Percentiles rank a stretch among this genome's conserved stretches.
Evolutionary conservation across 2,888 invertebrate species (phyloP).

Genomic region (Lepidonotus clava): DNA sequence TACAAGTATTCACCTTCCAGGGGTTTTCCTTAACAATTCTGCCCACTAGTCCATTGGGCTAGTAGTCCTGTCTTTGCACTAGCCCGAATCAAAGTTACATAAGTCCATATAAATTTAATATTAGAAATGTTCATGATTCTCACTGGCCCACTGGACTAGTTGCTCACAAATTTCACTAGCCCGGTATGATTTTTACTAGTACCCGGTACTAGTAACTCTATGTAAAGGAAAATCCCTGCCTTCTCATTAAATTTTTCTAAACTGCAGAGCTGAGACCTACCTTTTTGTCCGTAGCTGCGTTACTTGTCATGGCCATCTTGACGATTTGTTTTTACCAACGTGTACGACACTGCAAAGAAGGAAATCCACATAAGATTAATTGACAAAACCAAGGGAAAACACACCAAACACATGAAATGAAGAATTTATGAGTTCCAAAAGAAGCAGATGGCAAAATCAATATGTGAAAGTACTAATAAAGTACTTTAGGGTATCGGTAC

Average conservation of each 20-base stretch:
- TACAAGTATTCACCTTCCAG: no score
- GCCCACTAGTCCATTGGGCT: no score
- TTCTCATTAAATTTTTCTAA: background rate
- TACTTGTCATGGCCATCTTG: slow-evolving; percentile 16
- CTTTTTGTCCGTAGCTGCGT: slow-evolving; percentile 39
- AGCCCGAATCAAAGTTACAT: background rate
- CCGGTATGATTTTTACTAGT: background rate
- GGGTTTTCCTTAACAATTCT: no score
- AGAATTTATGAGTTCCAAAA: no score
- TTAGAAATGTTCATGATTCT: background rate
- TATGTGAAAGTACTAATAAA: no score
- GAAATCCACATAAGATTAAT: no score
- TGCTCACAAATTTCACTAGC: background rate
- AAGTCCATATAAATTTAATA: background rate
- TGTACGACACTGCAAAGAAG: background rate
- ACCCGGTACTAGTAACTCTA: background rate
- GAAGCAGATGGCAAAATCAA: no score
- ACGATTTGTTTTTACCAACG: background rate
- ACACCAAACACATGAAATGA: no score
- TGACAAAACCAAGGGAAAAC: no score
- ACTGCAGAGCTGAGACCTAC: background rate
- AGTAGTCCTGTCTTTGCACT: no score
- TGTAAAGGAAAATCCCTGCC: background rate
- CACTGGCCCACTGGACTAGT: no score
- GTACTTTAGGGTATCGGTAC: no score